phyloP scores from a whole-genome alignment of 1,140 invertebrate genomes.

The Probaryconus sp. region DNA sequence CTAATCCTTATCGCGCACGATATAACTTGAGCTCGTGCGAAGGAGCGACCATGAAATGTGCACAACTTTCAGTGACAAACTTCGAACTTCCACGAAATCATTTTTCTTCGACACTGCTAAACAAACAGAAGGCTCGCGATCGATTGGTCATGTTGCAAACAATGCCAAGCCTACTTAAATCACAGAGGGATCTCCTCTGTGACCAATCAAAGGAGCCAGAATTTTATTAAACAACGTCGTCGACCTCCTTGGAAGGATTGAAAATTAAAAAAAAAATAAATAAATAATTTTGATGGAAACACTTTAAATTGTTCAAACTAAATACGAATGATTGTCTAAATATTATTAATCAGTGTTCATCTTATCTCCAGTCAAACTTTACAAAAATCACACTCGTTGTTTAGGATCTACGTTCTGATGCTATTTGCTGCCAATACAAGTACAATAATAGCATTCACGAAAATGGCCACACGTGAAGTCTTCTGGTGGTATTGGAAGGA shows the following conservation, averaged over 20 bases:
- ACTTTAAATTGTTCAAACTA: too few species aligned
- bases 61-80: constrained; percentile 44
- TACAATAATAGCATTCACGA: constrained; percentile 26
- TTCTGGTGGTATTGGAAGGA: constrained; percentile 7
- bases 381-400: constrained; percentile 13
- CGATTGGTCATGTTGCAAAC: constrained; percentile 27
- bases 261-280: too few species aligned
- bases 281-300: too few species aligned
- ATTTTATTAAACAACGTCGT: too few species aligned
- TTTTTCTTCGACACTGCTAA: constrained; percentile 23
- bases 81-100: constrained; percentile 13
- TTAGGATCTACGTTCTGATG: not conserved
- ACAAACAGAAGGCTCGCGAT: constrained; percentile 10
- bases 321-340: too few species aligned
- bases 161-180: too few species aligned
- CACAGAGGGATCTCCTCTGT: too few species aligned
- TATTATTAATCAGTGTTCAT: constrained; percentile 4
- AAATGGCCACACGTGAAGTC: constrained; percentile 8
- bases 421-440: constrained; percentile 24
- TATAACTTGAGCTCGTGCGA: not conserved
- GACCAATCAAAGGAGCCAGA: too few species aligned
- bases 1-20: not conserved
- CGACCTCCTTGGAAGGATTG: too few species aligned
- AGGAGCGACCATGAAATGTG: constrained; percentile 42
- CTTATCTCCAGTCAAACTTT: constrained; percentile 2